A percentile compares a stretch with the other conserved stretches of the same genome.
Conservation (phyloP, 2,888 invertebrate species). For the Spilosoma lubricipeda region DNA sequence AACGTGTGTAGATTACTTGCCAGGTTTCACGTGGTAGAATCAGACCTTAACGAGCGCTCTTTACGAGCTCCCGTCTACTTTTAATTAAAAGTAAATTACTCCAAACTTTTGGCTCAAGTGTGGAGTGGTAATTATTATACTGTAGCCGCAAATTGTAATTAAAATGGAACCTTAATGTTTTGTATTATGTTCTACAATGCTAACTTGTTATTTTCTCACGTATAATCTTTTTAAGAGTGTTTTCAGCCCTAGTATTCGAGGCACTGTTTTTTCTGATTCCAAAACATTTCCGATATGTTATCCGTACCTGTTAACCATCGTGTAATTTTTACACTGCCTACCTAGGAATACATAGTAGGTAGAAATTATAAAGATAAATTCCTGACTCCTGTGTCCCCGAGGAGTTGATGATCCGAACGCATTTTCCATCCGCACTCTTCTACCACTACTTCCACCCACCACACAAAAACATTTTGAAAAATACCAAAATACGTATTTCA, state of each 20-base stretch:
- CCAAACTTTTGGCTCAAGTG: conserved; percentile 3
- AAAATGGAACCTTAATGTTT: conserved; percentile 1
- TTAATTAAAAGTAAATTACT: conserved; percentile 18
- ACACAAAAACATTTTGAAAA: too few relatives aligned
- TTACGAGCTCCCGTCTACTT: conserved; percentile 6
- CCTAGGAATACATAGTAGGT: too few relatives aligned
- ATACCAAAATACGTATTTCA: too few relatives aligned
- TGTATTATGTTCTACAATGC: not conserved
- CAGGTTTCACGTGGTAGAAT: not conserved
- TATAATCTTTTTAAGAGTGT: not conserved
- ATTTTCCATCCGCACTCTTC: too few relatives aligned
- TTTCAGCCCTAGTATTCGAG: too few relatives aligned
- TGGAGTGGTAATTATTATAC: not conserved
- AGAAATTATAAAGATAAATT: too few relatives aligned
- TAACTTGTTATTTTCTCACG: not conserved
- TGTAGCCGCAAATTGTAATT: not conserved
- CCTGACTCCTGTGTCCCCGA: too few relatives aligned
- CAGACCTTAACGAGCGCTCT: not conserved
- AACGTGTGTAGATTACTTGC: not conserved
- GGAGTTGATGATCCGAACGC: too few relatives aligned
- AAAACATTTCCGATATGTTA: conserved; percentile 7
- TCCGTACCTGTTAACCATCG: not conserved
- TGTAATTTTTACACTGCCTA: not conserved
- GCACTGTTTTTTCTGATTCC: not conserved
- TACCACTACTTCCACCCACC: too few relatives aligned